These are phyloP conservation scores for Microcebus ravelobensis DNA, from an alignment of 2,113 vertebrate species.

Conservation along the genomic window DNA sequence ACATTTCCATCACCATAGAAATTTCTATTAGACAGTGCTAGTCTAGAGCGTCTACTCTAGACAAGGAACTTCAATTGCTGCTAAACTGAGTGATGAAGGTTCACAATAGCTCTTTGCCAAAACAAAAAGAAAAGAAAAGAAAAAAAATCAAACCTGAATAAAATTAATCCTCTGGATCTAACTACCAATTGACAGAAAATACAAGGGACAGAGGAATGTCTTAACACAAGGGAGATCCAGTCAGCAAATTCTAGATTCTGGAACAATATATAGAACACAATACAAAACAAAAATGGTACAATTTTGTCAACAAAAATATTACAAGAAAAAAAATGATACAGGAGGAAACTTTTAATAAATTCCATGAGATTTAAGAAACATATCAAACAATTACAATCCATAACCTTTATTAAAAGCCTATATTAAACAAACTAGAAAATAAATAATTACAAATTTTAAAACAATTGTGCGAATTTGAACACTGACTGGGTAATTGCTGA, in stretches of 20 bases:
- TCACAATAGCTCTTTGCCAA: background rate
- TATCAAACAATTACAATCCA: background rate
- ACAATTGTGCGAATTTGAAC: background rate
- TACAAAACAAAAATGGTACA: background rate
- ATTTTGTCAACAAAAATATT: background rate
- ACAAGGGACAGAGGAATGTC: background rate
- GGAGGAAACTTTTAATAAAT: background rate
- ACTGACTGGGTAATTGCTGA: background rate
- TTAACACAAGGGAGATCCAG: background rate
- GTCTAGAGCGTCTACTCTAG: background rate
- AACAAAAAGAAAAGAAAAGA: background rate
- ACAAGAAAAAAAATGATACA: background rate
- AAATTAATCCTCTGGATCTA: constrained; percentile 3
- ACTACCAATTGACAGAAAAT: background rate
- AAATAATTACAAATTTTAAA: constrained; percentile 10
- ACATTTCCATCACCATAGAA: background rate
- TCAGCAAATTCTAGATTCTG: background rate
- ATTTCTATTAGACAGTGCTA: background rate
- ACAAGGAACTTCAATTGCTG: background rate
- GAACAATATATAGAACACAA: background rate
- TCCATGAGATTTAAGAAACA: background rate
- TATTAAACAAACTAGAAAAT: background rate
- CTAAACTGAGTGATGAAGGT: background rate
- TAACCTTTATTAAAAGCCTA: background rate
- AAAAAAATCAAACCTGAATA: background rate